phyloP scores from a whole-genome alignment of 2,888 invertebrate genomes.

The Timema podura region DNA sequence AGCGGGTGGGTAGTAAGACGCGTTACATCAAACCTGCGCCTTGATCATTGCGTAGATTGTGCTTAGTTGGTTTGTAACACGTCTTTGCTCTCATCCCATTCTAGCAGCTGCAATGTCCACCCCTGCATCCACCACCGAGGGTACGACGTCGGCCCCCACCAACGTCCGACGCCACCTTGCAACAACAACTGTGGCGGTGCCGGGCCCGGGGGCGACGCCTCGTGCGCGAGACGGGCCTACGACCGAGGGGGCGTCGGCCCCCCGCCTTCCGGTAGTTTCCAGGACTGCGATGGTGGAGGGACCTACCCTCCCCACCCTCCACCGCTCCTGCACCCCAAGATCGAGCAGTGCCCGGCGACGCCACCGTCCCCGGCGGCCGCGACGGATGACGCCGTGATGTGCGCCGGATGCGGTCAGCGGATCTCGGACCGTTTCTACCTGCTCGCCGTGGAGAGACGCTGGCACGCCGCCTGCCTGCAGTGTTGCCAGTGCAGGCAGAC shows the following conservation, averaged over 20 bases:
- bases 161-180: conserved; percentile 39
- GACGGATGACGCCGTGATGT: conserved; percentile 49
- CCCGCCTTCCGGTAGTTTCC: background rate
- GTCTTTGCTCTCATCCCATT: background rate
- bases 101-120: conserved; percentile 20
- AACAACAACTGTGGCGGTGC: conserved; percentile 25
- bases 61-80: no score
- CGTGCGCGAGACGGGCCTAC: no score
- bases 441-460: conserved; percentile 85
- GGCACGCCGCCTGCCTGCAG: conserved; percentile 88
- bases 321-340: conserved; percentile 25
- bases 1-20: conserved; percentile 9
- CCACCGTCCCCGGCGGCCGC: conserved; percentile 43
- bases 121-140: conserved; percentile 14
- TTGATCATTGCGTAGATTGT: no score
- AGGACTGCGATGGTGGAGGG: conserved; percentile 1
- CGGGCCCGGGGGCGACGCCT: background rate
- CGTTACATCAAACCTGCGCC: no score
- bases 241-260: no score
- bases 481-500: conserved; percentile 88
- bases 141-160: conserved; percentile 35
- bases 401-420: conserved; percentile 83
- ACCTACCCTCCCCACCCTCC: background rate
- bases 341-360: conserved; percentile 45
- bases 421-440: conserved; percentile 90